A percentile compares a stretch with the other conserved stretches of the same genome.
phyloP scores from a whole-genome alignment of 2,113 vertebrate species.

The Pangasianodon gigas region DNA sequence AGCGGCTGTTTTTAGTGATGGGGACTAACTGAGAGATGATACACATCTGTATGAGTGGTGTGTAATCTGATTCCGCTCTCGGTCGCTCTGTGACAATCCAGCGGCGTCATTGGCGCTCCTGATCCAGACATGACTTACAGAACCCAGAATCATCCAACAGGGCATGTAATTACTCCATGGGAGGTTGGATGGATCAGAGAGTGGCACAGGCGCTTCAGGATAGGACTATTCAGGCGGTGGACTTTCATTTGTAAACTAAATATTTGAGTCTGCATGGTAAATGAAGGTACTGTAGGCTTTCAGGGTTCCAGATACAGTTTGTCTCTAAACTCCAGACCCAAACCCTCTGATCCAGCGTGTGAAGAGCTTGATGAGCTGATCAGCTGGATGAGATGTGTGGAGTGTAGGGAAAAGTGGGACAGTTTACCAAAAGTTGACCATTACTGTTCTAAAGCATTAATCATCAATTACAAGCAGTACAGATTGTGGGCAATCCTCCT shows the following conservation, averaged over 20 bases:
- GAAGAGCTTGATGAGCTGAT: neutral
- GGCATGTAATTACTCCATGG: neutral
- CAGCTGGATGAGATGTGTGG: neutral
- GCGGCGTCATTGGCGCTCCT: constrained; percentile 70
- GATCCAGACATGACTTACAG: constrained; percentile 60
- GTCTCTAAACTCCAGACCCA: neutral
- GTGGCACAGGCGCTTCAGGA: neutral
- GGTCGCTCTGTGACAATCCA: constrained; percentile 74
- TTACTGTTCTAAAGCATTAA: neutral
- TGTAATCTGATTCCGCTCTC: constrained; percentile 76
- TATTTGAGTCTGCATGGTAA: neutral
- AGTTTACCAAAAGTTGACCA: neutral
- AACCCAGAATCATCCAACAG: constrained; percentile 58
- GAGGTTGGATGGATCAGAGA: neutral
- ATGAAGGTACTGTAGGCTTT: neutral
- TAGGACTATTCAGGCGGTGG: neutral
- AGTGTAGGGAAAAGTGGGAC: neutral
- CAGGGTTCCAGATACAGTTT: neutral
- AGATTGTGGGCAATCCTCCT: neutral
- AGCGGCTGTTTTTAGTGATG: constrained; percentile 47
- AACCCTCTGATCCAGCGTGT: neutral
- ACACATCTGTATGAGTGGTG: constrained; percentile 69
- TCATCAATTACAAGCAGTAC: neutral
- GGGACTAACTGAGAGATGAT: constrained; percentile 73
- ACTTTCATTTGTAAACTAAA: neutral